Evolutionary conservation across 2,888 invertebrate species (phyloP).

Genomic region (Idaea dimidiata): DNA sequence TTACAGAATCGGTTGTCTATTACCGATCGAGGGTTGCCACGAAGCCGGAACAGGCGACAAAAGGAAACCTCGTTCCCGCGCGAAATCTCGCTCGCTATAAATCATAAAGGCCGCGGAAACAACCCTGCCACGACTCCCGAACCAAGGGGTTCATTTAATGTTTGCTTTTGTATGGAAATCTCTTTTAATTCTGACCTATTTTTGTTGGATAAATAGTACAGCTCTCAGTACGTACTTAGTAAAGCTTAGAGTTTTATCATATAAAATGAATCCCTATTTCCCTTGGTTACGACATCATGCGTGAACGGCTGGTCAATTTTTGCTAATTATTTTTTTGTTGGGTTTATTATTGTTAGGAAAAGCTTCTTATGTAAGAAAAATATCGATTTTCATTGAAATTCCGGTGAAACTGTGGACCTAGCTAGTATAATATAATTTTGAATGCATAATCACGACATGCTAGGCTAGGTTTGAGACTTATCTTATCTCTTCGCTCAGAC

Average conservation of each 20-base stretch:
- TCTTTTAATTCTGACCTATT: conserved; percentile 16
- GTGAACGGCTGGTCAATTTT: no score
- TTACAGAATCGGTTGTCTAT: conserved; percentile 47
- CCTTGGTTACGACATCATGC: no score
- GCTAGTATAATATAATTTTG: no score
- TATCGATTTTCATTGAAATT: no score
- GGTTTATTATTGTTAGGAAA: no score
- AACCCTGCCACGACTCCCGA: conserved; percentile 49
- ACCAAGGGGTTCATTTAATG: conserved; percentile 59
- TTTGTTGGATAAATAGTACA: conserved; percentile 5
- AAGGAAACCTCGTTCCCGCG: conserved; percentile 51
- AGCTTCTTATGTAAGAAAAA: no score
- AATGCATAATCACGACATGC: no score
- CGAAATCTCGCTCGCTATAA: conserved; percentile 61
- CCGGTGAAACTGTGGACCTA: no score
- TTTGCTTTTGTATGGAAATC: conserved; percentile 32
- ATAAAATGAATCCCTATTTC: no score
- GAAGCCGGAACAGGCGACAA: conserved; percentile 48
- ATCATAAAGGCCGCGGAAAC: conserved; percentile 59
- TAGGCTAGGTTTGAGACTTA: no score
- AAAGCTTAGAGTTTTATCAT: neutral
- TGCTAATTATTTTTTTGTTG: no score
- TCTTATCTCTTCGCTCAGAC: no score
- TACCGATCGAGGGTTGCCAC: conserved; percentile 50
- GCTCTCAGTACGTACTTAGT: neutral